Percentiles rank a stretch among this genome's conserved stretches.
These are phyloP conservation scores for Oegoconia quadripuncta DNA, from an alignment of 2,888 invertebrate genomes.

Conservation along the genomic window DNA sequence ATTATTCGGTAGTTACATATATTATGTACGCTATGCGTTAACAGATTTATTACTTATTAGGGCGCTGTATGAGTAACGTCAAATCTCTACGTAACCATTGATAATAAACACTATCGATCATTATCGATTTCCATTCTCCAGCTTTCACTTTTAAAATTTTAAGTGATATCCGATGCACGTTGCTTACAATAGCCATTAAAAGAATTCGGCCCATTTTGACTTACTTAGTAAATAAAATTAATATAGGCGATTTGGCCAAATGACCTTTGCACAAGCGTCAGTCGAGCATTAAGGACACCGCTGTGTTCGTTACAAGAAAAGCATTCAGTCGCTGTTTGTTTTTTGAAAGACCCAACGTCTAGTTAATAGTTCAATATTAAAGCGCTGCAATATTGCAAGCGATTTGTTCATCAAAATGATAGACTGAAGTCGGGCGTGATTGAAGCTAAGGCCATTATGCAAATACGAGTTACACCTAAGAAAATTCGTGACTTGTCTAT, in stretches of 20 bases:
- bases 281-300: constrained; percentile 62
- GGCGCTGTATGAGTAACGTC: too few species aligned
- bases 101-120: constrained; percentile 28
- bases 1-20: too few species aligned
- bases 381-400: constrained; percentile 27
- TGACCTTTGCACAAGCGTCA: constrained; percentile 61
- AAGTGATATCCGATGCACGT: constrained; percentile 24
- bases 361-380: constrained; percentile 28
- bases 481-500: constrained; percentile 31
- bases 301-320: constrained; percentile 47
- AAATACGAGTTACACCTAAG: constrained; percentile 24
- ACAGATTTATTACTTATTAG: too few species aligned
- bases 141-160: constrained; percentile 50
- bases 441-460: constrained; percentile 34
- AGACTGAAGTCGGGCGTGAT: constrained; percentile 34
- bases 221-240: constrained; percentile 41
- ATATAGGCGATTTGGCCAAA: constrained; percentile 49
- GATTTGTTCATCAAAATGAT: constrained; percentile 31
- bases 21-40: too few species aligned
- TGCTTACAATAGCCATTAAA: constrained; percentile 23
- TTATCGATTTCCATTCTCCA: constrained; percentile 37
- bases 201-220: constrained; percentile 31
- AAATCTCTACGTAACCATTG: constrained; percentile 15
- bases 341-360: constrained; percentile 30
- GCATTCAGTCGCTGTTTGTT: constrained; percentile 37